These are phyloP conservation scores for Hycleus cichorii DNA, from an alignment of 1,140 invertebrate species.

Conservation along the genomic window DNA sequence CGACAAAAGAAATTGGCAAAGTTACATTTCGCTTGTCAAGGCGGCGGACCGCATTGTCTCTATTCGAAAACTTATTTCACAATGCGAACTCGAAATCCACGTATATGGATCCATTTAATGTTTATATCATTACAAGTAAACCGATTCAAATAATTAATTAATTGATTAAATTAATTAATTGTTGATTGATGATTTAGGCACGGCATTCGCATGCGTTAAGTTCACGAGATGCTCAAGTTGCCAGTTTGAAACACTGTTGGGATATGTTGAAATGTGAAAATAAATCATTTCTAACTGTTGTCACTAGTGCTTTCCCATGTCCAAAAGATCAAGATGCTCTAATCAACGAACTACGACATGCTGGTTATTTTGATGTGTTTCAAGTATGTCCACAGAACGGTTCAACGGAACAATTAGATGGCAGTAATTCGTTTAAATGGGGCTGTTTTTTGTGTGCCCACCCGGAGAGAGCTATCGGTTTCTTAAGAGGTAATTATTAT, in stretches of 20 bases:
- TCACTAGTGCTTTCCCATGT: constrained; percentile 86
- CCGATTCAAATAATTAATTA: neutral
- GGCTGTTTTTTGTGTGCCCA: constrained; percentile 87
- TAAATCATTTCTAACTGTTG: constrained; percentile 80
- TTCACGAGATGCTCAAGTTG: constrained; percentile 74
- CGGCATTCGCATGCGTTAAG: constrained; percentile 71
- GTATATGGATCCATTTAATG: constrained; percentile 93
- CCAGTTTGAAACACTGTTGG: constrained; percentile 84
- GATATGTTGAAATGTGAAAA: constrained; percentile 86
- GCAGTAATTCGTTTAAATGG: constrained; percentile 50
- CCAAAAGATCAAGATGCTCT: constrained; percentile 81
- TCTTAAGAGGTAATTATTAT: constrained; percentile 53
- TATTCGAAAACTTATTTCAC: constrained; percentile 79
- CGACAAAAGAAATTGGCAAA: constrained; percentile 79
- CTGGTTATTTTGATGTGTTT: constrained; percentile 88
- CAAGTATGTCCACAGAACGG: constrained; percentile 54
- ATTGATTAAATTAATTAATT: neutral
- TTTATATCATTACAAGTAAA: constrained; percentile 76
- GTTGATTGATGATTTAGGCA: constrained; percentile 47
- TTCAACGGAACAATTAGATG: constrained; percentile 37
- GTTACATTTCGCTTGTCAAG: constrained; percentile 83
- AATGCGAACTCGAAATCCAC: constrained; percentile 77
- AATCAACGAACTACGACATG: constrained; percentile 76
- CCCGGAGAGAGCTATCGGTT: constrained; percentile 77
- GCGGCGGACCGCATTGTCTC: constrained; percentile 79